Conservation (phyloP, 2,888 invertebrate species). For the Drosophila imparisetae region DNA sequence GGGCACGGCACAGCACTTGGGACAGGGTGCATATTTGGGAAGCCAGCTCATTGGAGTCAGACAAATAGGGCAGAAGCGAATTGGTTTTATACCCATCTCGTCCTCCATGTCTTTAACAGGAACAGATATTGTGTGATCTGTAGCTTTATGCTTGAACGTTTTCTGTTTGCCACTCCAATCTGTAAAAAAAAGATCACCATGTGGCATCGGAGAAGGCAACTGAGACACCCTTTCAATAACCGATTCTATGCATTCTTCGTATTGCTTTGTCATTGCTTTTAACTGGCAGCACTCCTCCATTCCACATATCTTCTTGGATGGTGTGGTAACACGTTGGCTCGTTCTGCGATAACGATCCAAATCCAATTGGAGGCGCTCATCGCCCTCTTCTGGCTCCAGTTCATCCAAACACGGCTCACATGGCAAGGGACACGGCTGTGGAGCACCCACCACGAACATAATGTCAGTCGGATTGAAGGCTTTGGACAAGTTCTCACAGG, state of each 20-base stretch:
- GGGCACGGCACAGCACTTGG: slow-evolving; percentile 78
- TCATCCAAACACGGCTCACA: slow-evolving; percentile 40
- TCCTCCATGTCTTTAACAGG: slow-evolving; percentile 33
- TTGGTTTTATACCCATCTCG: slow-evolving; percentile 53
- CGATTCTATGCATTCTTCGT: slow-evolving; percentile 41
- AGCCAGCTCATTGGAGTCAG: slow-evolving; percentile 81
- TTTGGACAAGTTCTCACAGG: slow-evolving; percentile 5
- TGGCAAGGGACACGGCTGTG: slow-evolving; percentile 17
- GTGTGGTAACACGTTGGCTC: neutral
- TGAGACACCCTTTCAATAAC: slow-evolving; percentile 26
- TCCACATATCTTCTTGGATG: slow-evolving; percentile 25
- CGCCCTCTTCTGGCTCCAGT: slow-evolving; percentile 41
- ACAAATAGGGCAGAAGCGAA: slow-evolving; percentile 81
- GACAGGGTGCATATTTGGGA: slow-evolving; percentile 84
- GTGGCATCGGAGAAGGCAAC: slow-evolving; percentile 6
- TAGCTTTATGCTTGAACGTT: neutral
- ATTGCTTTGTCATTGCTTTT: slow-evolving; percentile 42
- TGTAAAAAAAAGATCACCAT: neutral
- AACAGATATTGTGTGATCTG: slow-evolving; percentile 36
- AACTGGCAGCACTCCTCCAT: slow-evolving; percentile 47
- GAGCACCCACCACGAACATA: slow-evolving; percentile 50
- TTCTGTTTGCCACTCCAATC: slow-evolving; percentile 6
- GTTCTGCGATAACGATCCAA: slow-evolving; percentile 64
- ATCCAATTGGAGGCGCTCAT: slow-evolving; percentile 68
- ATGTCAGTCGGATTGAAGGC: slow-evolving; percentile 49